Evolutionary conservation across 2,888 invertebrate species (phyloP).

Genomic region (Tubulanus polymorphus): DNA sequence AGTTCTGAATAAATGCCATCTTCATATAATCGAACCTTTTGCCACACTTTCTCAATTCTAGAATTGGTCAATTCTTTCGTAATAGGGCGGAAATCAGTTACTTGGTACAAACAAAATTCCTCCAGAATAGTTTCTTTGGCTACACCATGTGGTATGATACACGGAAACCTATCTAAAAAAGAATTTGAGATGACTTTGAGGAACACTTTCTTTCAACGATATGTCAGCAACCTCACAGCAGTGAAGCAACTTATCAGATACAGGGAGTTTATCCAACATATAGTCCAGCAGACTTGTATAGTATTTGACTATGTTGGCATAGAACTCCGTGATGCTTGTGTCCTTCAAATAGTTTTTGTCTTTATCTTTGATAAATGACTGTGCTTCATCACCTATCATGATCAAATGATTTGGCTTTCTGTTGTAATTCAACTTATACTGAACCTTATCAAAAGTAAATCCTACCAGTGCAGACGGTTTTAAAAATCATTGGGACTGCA

Average conservation of each 20-base stretch:
- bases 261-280: neutral
- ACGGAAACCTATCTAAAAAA: no score
- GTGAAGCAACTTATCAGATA: neutral
- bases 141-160: no score
- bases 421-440: conserved; percentile 4
- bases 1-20: no score
- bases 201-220: no score
- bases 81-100: no score
- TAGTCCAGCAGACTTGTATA: neutral
- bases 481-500: conserved; percentile 14
- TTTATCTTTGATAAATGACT: neutral
- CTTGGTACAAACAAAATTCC: no score
- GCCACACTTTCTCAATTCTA: no score
- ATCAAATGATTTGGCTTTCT: conserved; percentile 4
- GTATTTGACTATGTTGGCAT: neutral
- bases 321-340: neutral
- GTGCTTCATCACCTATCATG: neutral
- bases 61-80: no score
- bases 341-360: neutral
- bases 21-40: no score
- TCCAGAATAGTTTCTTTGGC: no score
- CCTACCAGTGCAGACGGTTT: conserved; percentile 9
- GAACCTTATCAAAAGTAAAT: conserved; percentile 2
- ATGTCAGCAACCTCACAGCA: neutral
- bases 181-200: no score